These are phyloP conservation scores for Parus major DNA, from an alignment of 2,113 vertebrate species.

Conservation along the genomic window DNA sequence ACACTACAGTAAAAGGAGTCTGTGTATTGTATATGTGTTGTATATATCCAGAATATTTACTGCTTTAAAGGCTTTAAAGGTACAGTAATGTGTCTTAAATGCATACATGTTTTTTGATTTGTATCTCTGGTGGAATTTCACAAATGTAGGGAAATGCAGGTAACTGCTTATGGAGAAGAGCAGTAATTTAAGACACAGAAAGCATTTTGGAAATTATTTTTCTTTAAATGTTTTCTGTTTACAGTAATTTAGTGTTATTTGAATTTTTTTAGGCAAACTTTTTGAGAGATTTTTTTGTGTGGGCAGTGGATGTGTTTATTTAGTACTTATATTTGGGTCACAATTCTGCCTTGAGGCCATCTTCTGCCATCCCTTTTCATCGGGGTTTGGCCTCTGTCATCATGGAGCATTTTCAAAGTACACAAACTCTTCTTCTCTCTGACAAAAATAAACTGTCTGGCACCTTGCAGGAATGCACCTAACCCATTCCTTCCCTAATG, in stretches of 20 bases:
- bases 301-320: background rate
- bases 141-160: background rate
- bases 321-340: background rate
- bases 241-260: background rate
- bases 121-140: background rate
- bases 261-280: background rate
- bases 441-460: background rate
- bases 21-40: constrained; percentile 16
- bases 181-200: constrained; percentile 20
- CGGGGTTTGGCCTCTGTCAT: background rate
- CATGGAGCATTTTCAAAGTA: background rate
- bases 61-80: background rate
- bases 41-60: constrained; percentile 1
- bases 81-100: background rate
- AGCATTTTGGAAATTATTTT: background rate
- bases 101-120: background rate
- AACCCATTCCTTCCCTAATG: background rate
- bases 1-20: constrained; percentile 48
- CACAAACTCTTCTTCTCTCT: background rate
- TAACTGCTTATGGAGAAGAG: background rate
- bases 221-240: background rate
- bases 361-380: background rate
- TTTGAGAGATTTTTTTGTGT: background rate
- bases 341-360: background rate
- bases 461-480: background rate